Conservation (phyloP, 2,888 invertebrate species). For the Cristatella mucedo region DNA sequence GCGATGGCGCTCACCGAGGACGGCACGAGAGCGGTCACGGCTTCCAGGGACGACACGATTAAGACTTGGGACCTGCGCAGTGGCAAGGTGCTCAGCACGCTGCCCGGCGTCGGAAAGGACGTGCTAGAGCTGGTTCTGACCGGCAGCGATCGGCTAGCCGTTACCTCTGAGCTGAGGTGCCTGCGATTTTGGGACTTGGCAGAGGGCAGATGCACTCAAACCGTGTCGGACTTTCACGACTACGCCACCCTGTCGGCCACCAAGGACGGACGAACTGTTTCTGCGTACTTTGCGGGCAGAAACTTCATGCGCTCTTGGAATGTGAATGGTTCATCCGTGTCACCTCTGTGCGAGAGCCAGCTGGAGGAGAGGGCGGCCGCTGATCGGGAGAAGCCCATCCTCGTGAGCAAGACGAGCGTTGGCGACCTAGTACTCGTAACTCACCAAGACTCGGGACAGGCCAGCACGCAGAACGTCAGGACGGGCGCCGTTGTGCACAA, state of each 20-base stretch:
- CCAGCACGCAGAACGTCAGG: constrained; percentile 22
- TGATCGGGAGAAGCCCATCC: not conserved
- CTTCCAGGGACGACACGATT: constrained; percentile 28
- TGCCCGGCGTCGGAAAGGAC: constrained; percentile 22
- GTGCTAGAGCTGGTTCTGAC: constrained; percentile 19
- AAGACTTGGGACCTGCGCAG: constrained; percentile 32
- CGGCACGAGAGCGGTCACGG: constrained; percentile 25
- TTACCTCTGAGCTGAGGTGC: constrained; percentile 23
- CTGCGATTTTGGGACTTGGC: constrained; percentile 25
- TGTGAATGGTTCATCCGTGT: no score
- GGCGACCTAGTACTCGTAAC: constrained; percentile 27
- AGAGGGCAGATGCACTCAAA: constrained; percentile 18
- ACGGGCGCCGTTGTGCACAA: constrained; percentile 22
- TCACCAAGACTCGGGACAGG: constrained; percentile 22
- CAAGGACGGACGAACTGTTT: constrained; percentile 21
- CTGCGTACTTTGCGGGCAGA: constrained; percentile 27
- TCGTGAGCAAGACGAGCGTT: constrained; percentile 12
- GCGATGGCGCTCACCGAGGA: constrained; percentile 27
- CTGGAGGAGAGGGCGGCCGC: constrained; percentile 1
- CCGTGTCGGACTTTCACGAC: constrained; percentile 21
- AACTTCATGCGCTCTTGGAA: constrained; percentile 24
- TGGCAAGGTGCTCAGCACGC: constrained; percentile 24
- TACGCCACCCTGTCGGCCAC: constrained; percentile 25
- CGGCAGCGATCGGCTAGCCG: constrained; percentile 18
- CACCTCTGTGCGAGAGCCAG: not conserved